These are phyloP conservation scores for Seriola aureovittata DNA, from an alignment of 2,113 vertebrate species.

Conservation along the genomic window DNA sequence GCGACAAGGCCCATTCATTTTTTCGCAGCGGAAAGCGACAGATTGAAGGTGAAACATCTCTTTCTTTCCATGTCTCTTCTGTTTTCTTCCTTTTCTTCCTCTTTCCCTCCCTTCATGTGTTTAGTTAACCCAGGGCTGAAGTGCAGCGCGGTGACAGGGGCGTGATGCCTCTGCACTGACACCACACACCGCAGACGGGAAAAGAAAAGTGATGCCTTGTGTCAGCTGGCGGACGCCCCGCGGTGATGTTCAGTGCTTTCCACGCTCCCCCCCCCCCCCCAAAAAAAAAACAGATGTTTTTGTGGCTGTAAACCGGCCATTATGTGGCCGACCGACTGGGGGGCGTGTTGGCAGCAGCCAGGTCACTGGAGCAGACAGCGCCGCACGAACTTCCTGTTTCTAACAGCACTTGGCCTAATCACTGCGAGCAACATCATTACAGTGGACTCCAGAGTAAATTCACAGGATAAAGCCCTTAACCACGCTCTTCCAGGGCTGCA, in stretches of 20 bases:
- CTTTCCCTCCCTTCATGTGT: conserved; percentile 7
- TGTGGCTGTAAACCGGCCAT: conserved; percentile 38
- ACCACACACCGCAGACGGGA: conserved; percentile 31
- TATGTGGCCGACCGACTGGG: conserved; percentile 23
- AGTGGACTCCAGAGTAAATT: conserved; percentile 32
- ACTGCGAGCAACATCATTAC: conserved; percentile 33
- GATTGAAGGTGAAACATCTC: conserved; percentile 69
- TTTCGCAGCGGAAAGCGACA: conserved; percentile 48
- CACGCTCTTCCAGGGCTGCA: background rate
- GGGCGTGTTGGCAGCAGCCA: conserved; percentile 34
- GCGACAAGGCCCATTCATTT: conserved; percentile 57
- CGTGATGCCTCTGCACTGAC: conserved; percentile 56
- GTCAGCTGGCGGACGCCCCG: conserved; percentile 56
- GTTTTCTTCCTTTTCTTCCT: conserved; percentile 16
- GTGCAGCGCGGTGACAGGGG: conserved; percentile 52
- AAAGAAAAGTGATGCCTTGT: conserved; percentile 56
- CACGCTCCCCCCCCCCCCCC: background rate
- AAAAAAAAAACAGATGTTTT: conserved; percentile 51
- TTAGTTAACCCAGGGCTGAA: conserved; percentile 64
- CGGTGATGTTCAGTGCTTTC: conserved; percentile 39
- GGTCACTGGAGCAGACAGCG: conserved; percentile 3
- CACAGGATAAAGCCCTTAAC: conserved; percentile 9
- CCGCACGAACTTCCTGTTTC: conserved; percentile 12
- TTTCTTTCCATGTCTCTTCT: conserved; percentile 40
- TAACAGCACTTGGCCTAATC: conserved; percentile 31